Base-by-base conservation (phyloP, 2,113 vertebrate species). In the Lamprologus callipterus region DNA sequence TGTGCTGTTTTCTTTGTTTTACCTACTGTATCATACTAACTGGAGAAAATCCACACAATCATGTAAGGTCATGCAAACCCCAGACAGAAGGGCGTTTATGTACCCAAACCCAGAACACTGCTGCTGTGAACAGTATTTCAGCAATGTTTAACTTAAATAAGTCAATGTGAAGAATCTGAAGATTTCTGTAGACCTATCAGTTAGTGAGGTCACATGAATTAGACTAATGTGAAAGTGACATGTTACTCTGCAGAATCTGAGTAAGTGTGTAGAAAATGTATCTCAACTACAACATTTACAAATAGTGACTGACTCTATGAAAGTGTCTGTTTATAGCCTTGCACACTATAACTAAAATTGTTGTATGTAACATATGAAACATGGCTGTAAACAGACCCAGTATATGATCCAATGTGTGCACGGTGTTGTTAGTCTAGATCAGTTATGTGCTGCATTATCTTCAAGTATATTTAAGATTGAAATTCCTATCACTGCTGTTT, bases 81-180 rank as follows among this genome's bases (percentile, higher is more conserved):
- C 70, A 75, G 9, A 47, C 70, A 75, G 42, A 49, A 49, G 42
- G 2, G 9, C 0, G 1, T 31, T 45, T 17, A 19, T 75, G 42
- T 28, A 75, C 23, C 4, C 42, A 49, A 47, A 75, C 40, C 23
- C 40, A 75, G 68, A 17, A 47, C 68, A 73, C 8, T 17, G 40
- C 40, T 75, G 68, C 40, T 28, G 70, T 75, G 16, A 75, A 19
- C 14, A 8, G 23, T 47, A 4, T 45, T 75, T 17, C 23, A 75
- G 1, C 40, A 0, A 28, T 28, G 21, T 11, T 47, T 0, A 28
- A 75, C 14, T 47, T 28, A 47, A 75, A 75, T 42, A 11, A 45
- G 14, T 47, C 40, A 75, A 8, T 47, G 70, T 28, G 23, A 75
- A 75, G 23, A 75, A 47, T 47, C 1, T 75, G 42, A 75, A 47